Base-by-base conservation (phyloP, 2,797 vertebrate genomes). In the Melanotaenia trifasciata region DNA sequence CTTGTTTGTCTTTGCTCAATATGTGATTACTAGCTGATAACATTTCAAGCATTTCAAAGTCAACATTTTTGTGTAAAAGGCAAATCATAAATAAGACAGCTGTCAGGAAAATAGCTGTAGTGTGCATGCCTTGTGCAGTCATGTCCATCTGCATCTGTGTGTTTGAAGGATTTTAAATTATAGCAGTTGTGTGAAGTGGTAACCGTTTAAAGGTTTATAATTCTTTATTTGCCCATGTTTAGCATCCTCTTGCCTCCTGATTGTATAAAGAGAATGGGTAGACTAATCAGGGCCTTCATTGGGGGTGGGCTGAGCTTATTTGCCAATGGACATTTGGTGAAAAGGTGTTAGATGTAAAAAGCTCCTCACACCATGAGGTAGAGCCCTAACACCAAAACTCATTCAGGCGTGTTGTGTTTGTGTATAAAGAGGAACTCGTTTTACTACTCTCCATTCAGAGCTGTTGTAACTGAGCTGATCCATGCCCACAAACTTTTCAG, bases 321-420 rank as follows among this genome's bases (percentile, higher is more conserved):
- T 93, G 83, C 73, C 84, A 84, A 50, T 87, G 87, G 89, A 89
- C 91, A 90, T 92, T 92, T 92, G 89, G 86, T 91, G 72, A 85
- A 85, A 78, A 85, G 86, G 86, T 85, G 92, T 85, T 82, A 90
- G 84, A 84, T 84, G 83, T 85, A 86, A 76, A 86, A 87, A 79
- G 82, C 78, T 65, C 81, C 81, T 91, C 90, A 92, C 91, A 93
- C 90, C 85, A 76, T 81, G 87, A 86, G 87, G 82, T 76, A 64
- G 80, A 83, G 78, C 67, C 65, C 79, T 85, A 85, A 83, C 89
- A 84, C 89, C 83, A 64, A 70, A 78, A 71, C 84, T 74, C 77
- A 87, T 81, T 89, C 83, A 84, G 87, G 87, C 83, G 84, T 68
- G 89, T 90, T 74, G 84, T 82, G 88, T 91, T 90, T 91, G 88